These are phyloP conservation scores for Callorhinus ursinus DNA, from an alignment of 2,113 vertebrate genomes.

Conservation along the genomic window DNA sequence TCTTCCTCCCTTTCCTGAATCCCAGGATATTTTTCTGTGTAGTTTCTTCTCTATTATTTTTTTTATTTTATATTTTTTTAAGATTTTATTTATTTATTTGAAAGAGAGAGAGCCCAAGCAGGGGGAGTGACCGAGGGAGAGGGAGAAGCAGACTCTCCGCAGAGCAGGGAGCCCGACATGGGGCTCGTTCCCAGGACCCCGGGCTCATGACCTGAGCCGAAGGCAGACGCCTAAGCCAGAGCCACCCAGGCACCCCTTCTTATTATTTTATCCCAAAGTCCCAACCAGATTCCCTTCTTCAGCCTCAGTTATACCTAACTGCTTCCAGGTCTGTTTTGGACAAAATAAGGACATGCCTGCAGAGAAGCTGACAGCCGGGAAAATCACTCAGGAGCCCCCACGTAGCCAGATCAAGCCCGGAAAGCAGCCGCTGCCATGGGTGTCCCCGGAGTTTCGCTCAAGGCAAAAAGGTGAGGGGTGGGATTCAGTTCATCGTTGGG, in stretches of 20 bases:
- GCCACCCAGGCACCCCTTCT: background rate
- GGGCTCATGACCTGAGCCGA: background rate
- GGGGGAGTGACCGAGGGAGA: background rate
- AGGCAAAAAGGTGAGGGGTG: constrained; percentile 29
- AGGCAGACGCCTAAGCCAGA: background rate
- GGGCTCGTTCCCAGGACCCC: background rate
- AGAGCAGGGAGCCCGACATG: rapidly evolving
- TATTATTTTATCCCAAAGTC: constrained; percentile 18
- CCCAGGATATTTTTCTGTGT: background rate
- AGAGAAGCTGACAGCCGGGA: background rate
- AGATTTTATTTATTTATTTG: background rate
- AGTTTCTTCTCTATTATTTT: constrained; percentile 27
- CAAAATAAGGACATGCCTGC: background rate
- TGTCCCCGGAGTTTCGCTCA: background rate
- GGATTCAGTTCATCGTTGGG: background rate
- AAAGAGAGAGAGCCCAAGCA: background rate
- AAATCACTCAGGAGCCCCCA: background rate
- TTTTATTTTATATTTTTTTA: background rate
- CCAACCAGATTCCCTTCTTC: background rate
- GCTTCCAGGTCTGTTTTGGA: constrained; percentile 51
- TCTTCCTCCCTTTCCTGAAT: background rate
- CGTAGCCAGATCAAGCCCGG: background rate
- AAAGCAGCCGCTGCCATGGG: background rate
- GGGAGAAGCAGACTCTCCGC: background rate
- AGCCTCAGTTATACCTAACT: background rate